Conservation (phyloP, 2,113 vertebrate species). For the Toxotes chatareus region DNA sequence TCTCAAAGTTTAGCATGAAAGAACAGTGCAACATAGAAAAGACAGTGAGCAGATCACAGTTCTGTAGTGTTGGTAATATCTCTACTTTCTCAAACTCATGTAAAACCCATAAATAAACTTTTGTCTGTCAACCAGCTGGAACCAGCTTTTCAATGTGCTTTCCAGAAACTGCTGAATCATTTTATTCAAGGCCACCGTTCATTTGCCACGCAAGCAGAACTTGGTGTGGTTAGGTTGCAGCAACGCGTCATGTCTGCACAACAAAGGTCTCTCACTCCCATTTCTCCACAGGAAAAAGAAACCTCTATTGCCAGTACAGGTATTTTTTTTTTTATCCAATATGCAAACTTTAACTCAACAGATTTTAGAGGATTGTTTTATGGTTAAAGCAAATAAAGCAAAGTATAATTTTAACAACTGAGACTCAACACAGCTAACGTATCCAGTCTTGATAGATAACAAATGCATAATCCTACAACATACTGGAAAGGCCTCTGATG, state of each 20-base stretch:
- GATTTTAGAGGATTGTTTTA: conserved; percentile 5
- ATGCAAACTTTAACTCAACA: background rate
- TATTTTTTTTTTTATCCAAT: background rate
- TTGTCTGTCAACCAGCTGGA: background rate
- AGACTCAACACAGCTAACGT: conserved; percentile 8
- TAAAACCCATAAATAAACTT: conserved; percentile 16
- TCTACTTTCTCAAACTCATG: background rate
- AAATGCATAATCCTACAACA: conserved; percentile 37
- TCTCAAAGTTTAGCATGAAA: conserved; percentile 54
- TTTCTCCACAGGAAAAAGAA: conserved; percentile 17
- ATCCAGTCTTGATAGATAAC: conserved; percentile 31
- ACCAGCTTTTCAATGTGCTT: conserved; percentile 8
- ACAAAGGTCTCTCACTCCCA: conserved; percentile 3
- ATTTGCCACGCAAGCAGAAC: conserved; percentile 48
- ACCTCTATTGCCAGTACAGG: background rate
- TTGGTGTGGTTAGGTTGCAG: conserved; percentile 38
- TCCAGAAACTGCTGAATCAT: conserved; percentile 47
- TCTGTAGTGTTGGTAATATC: conserved; percentile 52
- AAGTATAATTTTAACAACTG: conserved; percentile 4
- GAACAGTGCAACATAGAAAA: conserved; percentile 69
- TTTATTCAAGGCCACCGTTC: conserved; percentile 25
- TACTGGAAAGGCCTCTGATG: conserved; percentile 73
- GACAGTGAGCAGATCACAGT: conserved; percentile 62
- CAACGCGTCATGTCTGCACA: background rate
- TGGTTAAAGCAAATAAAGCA: conserved; percentile 11